Percentiles rank a stretch among this genome's conserved stretches.
Conservation (phyloP, 2,113 vertebrate species). For the Ceuthmochares aereus region DNA sequence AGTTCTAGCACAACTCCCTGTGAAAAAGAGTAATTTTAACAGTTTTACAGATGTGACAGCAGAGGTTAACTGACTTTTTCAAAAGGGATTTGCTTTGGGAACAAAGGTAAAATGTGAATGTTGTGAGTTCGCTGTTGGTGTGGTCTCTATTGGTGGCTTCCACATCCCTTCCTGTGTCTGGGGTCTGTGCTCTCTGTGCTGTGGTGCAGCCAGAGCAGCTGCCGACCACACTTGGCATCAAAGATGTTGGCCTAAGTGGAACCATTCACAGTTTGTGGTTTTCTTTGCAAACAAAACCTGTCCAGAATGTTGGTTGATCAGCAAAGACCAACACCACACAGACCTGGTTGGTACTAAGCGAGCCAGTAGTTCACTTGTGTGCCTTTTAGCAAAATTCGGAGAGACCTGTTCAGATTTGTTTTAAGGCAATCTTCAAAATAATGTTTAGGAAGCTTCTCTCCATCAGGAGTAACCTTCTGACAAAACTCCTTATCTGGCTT, state of each 20-base stretch:
- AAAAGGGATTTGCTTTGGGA: neutral
- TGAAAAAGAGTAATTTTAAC: neutral
- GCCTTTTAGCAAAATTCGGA: neutral
- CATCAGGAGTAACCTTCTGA: neutral
- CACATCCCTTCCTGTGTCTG: neutral
- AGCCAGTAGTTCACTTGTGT: neutral
- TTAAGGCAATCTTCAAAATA: neutral
- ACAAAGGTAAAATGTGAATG: neutral
- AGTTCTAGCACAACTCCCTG: neutral
- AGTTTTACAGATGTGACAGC: neutral
- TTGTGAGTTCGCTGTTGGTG: neutral
- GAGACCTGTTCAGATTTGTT: neutral
- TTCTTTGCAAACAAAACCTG: neutral
- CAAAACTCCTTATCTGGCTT: neutral
- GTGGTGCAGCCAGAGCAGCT: neutral
- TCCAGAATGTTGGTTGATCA: neutral
- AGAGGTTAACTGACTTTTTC: neutral
- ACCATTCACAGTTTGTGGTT: neutral
- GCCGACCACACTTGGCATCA: neutral
- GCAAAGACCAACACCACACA: neutral
- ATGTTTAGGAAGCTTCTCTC: neutral
- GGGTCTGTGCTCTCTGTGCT: neutral
- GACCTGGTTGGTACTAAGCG: neutral
- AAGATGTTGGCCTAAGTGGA: neutral
- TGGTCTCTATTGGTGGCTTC: neutral